Base-by-base conservation (phyloP, 1,140 invertebrate genomes). In the Fopius arisanus region DNA sequence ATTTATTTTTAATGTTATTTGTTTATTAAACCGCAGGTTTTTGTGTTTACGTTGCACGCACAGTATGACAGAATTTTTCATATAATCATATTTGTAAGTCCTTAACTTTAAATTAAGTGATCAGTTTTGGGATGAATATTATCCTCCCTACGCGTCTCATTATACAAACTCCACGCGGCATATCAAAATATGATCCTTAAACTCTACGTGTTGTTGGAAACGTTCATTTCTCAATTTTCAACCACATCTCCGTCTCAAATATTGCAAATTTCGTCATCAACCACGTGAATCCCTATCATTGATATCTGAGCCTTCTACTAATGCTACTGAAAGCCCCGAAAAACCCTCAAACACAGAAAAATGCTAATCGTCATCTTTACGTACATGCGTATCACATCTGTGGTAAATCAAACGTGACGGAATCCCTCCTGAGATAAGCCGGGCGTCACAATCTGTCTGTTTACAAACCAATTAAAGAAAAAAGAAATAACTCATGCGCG, bases 381-480 rank as follows among this genome's bases (percentile, higher is more conserved):
- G 33, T 37, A n/a, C 29, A 7, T 37, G 28, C 31, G 23, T 37
- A 21, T 28, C 37, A 31, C 65, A 67, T 31, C 29, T 40, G 29
- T 31, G 26, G 83, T 86, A 87, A 86, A 87, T 87, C 83, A 87
- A 81, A 77, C 83, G 82, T 79, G 80, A 83, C 78, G 79, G 78
- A 29, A 73, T 77, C 80, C 16, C 43, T 16, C 43, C 4, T 80
- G 77, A 85, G 84, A 86, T 87, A 86, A 87, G 82, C 62, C 40
- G 26, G 40, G 65, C 74, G 75, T 78, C 68, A 71, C 76, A 73
- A 76, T 77, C 67, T 40, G 73, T 74, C 68, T 81, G 80, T 86
- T 85, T 87, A 79, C 78, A 78, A 31, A 84, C 81, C 81, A 81
- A 85, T 85, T 84, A 81, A 80, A 83, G 75, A 82, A 48, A 48